A percentile compares a stretch with the other conserved stretches of the same genome.
These are phyloP conservation scores for Bradysia coprophila DNA, from an alignment of 1,140 invertebrate species.

Conservation along the genomic window DNA sequence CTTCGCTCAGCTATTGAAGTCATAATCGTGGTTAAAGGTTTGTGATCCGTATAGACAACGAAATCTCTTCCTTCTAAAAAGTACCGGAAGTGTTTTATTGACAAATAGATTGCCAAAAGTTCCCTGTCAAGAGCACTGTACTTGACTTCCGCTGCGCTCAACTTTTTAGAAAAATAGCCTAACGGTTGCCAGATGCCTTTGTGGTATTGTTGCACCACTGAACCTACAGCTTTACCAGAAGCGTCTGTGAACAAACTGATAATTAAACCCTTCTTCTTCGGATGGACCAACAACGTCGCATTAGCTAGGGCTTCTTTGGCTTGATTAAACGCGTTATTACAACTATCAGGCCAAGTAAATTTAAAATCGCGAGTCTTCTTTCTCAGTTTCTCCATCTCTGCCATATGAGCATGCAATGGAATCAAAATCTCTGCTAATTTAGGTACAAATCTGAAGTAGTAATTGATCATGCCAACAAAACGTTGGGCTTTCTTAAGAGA, in stretches of 20 bases:
- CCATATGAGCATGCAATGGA: conserved; percentile 6
- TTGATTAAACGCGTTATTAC: conserved; percentile 7
- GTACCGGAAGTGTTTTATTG: conserved; percentile 15
- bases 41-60: conserved; percentile 22
- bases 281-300: conserved; percentile 5
- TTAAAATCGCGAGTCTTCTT: conserved; percentile 7
- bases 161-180: conserved; percentile 12
- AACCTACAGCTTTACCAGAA: conserved; percentile 7
- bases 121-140: conserved; percentile 21
- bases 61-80: conserved; percentile 15
- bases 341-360: conserved; percentile 9
- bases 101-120: conserved; percentile 14
- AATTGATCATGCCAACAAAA: background rate
- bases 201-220: conserved; percentile 7
- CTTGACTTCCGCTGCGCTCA: conserved; percentile 6
- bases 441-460: background rate
- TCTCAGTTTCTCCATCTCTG: conserved; percentile 2
- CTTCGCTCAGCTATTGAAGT: conserved; percentile 2
- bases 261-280: background rate
- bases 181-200: conserved; percentile 8
- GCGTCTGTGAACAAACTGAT: conserved; percentile 5
- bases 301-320: conserved; percentile 10
- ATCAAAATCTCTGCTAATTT: background rate
- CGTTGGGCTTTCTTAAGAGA: background rate
- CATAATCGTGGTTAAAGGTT: conserved; percentile 17